Evolutionary conservation across 2,888 invertebrate genomes (phyloP).

Genomic region (Quadriops clusia): DNA sequence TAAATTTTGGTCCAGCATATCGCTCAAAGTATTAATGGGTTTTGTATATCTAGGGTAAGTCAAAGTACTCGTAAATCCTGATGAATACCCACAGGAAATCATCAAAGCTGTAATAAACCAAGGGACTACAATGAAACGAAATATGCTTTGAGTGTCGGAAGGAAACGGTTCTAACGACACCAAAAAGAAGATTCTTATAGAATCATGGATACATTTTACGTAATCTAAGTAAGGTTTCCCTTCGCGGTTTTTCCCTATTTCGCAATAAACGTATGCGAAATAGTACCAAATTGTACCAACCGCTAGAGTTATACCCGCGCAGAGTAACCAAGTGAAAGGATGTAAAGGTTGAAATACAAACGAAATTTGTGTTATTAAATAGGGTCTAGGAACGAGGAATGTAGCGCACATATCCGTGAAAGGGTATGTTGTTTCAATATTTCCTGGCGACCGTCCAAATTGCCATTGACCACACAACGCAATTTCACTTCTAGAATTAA

Average conservation of each 20-base stretch:
- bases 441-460: neutral
- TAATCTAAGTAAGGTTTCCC: conserved; percentile 5
- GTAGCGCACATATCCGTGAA: conserved; percentile 16
- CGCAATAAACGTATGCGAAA: conserved; percentile 8
- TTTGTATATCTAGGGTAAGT: conserved; percentile 10
- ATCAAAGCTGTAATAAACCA: conserved; percentile 11
- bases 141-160: conserved; percentile 3
- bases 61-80: conserved; percentile 10
- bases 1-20: conserved; percentile 9
- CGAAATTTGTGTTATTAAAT: conserved; percentile 7
- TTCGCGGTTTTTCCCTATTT: conserved; percentile 4
- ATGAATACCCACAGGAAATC: conserved; percentile 10
- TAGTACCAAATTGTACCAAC: no score
- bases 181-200: conserved; percentile 8
- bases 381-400: conserved; percentile 17
- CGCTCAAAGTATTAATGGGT: conserved; percentile 10
- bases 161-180: conserved; percentile 7
- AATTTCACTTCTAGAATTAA: conserved; percentile 6
- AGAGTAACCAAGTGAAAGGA: no score
- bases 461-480: conserved; percentile 12
- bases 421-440: conserved; percentile 10
- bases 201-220: conserved; percentile 3
- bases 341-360: conserved; percentile 10
- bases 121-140: conserved; percentile 8
- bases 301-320: no score